A percentile compares a stretch with the other conserved stretches of the same genome.
phyloP scores from a whole-genome alignment of 92 coral and sea anemone species.

The Palythoa caribaeorum region DNA sequence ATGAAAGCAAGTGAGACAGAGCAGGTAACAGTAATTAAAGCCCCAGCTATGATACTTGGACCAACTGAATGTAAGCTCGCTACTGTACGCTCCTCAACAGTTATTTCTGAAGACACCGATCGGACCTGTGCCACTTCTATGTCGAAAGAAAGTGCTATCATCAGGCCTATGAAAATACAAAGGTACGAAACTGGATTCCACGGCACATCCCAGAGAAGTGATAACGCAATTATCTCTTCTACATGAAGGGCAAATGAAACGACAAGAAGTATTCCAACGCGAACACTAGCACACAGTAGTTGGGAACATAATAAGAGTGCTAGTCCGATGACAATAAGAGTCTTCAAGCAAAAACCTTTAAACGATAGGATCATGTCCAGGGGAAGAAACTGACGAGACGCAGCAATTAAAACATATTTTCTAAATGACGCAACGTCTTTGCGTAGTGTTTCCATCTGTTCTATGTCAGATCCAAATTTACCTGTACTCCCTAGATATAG shows the following conservation, averaged over 20 bases:
- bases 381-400: constrained; percentile 26
- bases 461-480: constrained; percentile 13
- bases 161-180: constrained; percentile 52
- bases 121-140: constrained; percentile 59
- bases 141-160: constrained; percentile 44
- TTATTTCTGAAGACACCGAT: constrained; percentile 40
- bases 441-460: constrained; percentile 19
- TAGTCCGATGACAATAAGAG: constrained; percentile 35
- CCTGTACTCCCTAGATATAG: constrained; percentile 40
- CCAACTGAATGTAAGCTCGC: constrained; percentile 44
- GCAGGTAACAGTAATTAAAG: constrained; percentile 45
- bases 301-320: constrained; percentile 48
- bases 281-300: constrained; percentile 54
- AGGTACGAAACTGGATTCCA: constrained; percentile 56
- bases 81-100: constrained; percentile 33
- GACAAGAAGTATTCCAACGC: constrained; percentile 55
- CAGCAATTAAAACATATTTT: constrained; percentile 9
- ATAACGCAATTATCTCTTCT: constrained; percentile 37
- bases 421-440: constrained; percentile 5
- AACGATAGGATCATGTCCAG: constrained; percentile 48
- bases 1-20: constrained; percentile 75
- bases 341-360: constrained; percentile 19
- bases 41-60: constrained; percentile 49
- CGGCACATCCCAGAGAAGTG: constrained; percentile 47
- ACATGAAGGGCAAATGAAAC: constrained; percentile 50